Conservation (phyloP, 2,113 vertebrate species). For the Upupa epops region DNA sequence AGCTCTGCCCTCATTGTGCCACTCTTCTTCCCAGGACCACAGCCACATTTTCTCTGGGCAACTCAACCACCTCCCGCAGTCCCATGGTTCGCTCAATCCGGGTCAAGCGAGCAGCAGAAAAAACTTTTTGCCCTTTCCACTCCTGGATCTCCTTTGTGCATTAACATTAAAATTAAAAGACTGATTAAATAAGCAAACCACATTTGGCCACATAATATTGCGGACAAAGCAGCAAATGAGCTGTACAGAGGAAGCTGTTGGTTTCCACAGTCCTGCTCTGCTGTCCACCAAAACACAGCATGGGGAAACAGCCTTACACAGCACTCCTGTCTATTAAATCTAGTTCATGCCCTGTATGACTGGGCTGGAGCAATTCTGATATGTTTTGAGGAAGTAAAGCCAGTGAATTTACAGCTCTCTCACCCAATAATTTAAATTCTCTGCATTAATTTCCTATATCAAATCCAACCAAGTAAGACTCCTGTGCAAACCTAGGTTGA, state of each 20-base stretch:
- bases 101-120: neutral
- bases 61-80: neutral
- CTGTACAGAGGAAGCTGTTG: neutral
- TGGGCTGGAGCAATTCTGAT: neutral
- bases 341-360: neutral
- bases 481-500: neutral
- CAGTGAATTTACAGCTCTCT: neutral
- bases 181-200: neutral
- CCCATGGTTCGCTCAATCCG: neutral
- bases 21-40: accelerated
- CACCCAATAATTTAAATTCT: neutral
- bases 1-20: neutral
- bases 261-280: neutral
- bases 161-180: neutral
- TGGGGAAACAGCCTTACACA: neutral
- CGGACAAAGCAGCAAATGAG: accelerated
- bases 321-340: neutral
- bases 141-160: neutral
- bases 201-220: accelerated
- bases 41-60: neutral
- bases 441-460: neutral
- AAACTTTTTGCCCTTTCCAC: neutral
- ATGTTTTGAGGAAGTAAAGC: conserved; percentile 25
- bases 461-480: neutral
- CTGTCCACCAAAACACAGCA: accelerated